phyloP scores from a whole-genome alignment of 2,888 invertebrate genomes.

The Synergus gifuensis region DNA sequence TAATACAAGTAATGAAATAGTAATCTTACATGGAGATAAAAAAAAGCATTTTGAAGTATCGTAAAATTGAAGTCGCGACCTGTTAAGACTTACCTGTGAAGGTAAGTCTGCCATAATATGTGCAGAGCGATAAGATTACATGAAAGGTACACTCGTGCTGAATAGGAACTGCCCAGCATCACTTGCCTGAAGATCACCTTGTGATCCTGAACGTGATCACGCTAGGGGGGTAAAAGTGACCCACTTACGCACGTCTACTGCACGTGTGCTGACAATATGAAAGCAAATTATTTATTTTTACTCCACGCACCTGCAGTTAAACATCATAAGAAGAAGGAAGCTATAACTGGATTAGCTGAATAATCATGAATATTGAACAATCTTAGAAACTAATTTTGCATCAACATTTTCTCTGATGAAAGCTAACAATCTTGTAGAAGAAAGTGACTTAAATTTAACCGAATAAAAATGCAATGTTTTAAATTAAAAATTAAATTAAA shows the following conservation, averaged over 20 bases:
- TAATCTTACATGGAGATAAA: slow-evolving; percentile 1
- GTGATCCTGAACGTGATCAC: slow-evolving; percentile 48
- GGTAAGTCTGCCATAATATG: slow-evolving; percentile 3
- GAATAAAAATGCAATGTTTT: not conserved
- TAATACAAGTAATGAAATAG: slow-evolving; percentile 9
- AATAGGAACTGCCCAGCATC: slow-evolving; percentile 29
- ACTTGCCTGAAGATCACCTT: slow-evolving; percentile 16
- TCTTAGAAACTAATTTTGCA: too few relatives aligned
- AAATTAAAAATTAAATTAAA: too few relatives aligned
- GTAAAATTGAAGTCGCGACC: slow-evolving; percentile 1
- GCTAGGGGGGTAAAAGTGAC: slow-evolving; percentile 70
- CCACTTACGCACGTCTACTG: slow-evolving; percentile 59
- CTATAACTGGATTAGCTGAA: too few relatives aligned
- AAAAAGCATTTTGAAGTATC: not conserved
- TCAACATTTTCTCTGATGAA: too few relatives aligned
- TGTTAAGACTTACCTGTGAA: not conserved
- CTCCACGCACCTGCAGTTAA: not conserved
- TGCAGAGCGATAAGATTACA: slow-evolving; percentile 24
- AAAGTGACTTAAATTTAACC: slow-evolving; percentile 7
- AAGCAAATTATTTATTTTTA: slow-evolving; percentile 7
- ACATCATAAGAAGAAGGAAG: not conserved
- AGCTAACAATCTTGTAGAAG: not conserved
- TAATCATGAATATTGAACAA: too few relatives aligned
- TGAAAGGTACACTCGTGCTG: slow-evolving; percentile 2
- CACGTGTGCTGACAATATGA: slow-evolving; percentile 26